Percentiles rank a stretch among this genome's conserved stretches.
Evolutionary conservation across 2,797 vertebrate genomes (phyloP).

Genomic region (Sebastes diaconus): DNA sequence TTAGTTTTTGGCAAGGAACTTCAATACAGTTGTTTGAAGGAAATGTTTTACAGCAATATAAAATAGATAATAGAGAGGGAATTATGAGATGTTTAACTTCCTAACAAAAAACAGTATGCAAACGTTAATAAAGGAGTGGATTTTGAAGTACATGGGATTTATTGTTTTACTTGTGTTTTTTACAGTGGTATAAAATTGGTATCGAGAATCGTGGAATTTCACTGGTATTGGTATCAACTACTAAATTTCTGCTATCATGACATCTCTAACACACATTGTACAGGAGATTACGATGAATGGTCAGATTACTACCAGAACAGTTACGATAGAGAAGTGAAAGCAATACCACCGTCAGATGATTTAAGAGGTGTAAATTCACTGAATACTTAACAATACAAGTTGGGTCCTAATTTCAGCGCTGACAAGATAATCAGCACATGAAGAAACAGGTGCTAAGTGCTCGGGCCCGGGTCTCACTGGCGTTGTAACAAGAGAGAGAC

Average conservation of each 20-base stretch:
- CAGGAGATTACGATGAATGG: neutral
- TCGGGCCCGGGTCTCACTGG: neutral
- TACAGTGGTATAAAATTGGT: accelerated
- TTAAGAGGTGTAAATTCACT: constrained; percentile 1
- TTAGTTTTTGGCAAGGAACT: neutral
- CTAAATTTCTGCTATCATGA: neutral
- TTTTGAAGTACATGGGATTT: no score
- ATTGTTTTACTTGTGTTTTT: no score
- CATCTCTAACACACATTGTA: neutral
- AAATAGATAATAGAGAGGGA: no score
- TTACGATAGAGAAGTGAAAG: neutral
- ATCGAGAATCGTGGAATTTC: no score
- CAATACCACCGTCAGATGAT: neutral
- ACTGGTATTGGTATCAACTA: no score
- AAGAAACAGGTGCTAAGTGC: constrained; percentile 46
- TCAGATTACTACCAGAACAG: neutral
- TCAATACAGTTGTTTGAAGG: neutral
- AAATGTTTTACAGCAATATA: no score
- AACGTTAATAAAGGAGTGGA: no score
- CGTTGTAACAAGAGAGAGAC: neutral
- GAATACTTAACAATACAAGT: neutral
- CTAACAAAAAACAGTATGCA: no score
- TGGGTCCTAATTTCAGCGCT: neutral
- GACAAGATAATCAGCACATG: constrained; percentile 39
- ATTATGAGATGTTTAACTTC: no score